A percentile compares a stretch with the other conserved stretches of the same genome.
Conservation (phyloP, 2,113 vertebrate genomes). For the Ailuropoda melanoleuca region DNA sequence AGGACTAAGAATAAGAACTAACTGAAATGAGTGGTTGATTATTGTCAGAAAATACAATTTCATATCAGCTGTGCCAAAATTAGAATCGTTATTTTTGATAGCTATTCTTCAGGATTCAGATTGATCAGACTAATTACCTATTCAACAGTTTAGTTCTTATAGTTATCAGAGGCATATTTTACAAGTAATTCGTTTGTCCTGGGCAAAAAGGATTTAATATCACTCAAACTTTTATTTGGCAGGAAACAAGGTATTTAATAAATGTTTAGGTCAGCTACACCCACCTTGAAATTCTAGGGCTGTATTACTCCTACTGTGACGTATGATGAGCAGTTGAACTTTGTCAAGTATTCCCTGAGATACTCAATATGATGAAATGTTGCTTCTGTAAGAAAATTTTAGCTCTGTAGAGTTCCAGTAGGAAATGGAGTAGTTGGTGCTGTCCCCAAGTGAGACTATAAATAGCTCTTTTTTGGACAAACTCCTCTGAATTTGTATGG, state of each 20-base stretch:
- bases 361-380: not conserved
- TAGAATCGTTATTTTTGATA: not conserved
- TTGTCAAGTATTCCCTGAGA: not conserved
- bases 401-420: not conserved
- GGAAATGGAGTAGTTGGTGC: not conserved
- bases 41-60: not conserved
- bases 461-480: not conserved
- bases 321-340: not conserved
- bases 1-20: conserved; percentile 4
- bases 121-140: not conserved
- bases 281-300: not conserved
- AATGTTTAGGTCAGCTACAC: not conserved
- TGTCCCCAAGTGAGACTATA: not conserved
- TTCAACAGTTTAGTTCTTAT: not conserved
- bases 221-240: conserved; percentile 6
- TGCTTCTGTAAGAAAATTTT: conserved; percentile 22
- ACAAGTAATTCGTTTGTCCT: not conserved
- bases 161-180: not conserved
- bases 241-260: not conserved
- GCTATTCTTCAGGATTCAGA: not conserved
- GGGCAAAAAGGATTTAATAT: not conserved
- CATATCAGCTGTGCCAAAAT: not conserved
- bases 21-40: conserved; percentile 30
- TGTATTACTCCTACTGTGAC: not conserved
- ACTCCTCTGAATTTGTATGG: not conserved